Evolutionary conservation across 1,140 invertebrate species (phyloP), one percentile per base, ranked within the genome.

Genomic region (Drosophila ananassae): DNA sequence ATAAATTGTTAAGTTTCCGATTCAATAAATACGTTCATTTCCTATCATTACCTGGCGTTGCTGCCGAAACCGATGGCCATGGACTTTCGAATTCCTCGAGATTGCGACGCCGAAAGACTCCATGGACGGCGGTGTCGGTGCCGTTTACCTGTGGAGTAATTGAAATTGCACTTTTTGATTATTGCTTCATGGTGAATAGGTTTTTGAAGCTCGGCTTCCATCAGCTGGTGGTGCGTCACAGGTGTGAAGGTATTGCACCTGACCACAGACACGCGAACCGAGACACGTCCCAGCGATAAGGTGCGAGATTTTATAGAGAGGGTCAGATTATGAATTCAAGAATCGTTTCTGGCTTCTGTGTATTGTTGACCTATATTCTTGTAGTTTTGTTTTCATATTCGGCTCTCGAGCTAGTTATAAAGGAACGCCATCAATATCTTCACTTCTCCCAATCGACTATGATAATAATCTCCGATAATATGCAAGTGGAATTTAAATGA

Each of bases 101-200:
- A 62, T 84, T 73, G 52, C 85, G 85, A 34, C 80, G 75, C 46
- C 90, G 79, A 75, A 91, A 91, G 28, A 91, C 79, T 17, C 90
- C 90, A 61, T 91, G 90, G 9, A 90, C 75, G 55, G 79, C 84
- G 51, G 41, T 83, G 46, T 89, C 82, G 61, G 83, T 83, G 68
- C 83, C 83, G 32, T 89, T 89, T 67, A 89, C 79, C 83, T 89
- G 79, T 4, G 4, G 59, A 67, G 25, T 34, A 64, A 21, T 17
- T 63, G 10, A 52, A 67, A 64, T 41, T 81, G 51, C 54, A 67
- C 62, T 76, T 67, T 60, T 62, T 22, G 66, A 47, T 56, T 66
- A 63, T 79, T 76, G 44, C 44, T 48, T 46, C 28, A 48, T 24
- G 25, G n/a, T 55, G 24, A 17, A 24, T 37, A 25, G 39, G 9